Evolutionary conservation across 1,140 invertebrate species (phyloP).

Genomic region (Patella vulgata): DNA sequence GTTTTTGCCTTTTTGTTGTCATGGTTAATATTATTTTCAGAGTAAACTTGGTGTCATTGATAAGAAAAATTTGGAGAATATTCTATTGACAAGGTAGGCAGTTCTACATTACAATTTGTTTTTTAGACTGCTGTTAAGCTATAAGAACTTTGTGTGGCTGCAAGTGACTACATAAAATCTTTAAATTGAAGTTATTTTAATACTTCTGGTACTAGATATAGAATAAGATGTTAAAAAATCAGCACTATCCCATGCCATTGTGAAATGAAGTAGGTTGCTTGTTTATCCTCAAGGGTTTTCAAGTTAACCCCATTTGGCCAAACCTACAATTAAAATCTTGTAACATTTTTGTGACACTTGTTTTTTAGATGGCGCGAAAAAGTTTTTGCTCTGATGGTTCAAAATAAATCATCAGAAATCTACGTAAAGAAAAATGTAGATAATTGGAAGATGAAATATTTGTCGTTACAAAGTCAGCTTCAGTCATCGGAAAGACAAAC

Average conservation of each 20-base stretch:
- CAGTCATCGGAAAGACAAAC: conserved; percentile 36
- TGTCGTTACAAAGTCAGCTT: conserved; percentile 31
- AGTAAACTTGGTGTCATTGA: conserved; percentile 18
- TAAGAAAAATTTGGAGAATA: conserved; percentile 34
- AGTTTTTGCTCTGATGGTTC: conserved; percentile 55
- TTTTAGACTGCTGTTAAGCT: neutral
- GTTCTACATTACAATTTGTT: neutral
- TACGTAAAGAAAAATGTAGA: conserved; percentile 41
- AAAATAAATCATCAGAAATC: conserved; percentile 52
- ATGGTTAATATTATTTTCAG: no score
- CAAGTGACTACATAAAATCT: neutral
- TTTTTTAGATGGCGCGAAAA: conserved; percentile 54
- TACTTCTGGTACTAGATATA: neutral
- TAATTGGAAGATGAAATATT: conserved; percentile 49
- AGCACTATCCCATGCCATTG: no score
- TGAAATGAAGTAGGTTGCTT: no score
- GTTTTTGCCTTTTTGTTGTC: no score
- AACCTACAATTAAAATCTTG: no score
- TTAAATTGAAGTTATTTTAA: neutral
- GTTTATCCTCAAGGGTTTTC: no score
- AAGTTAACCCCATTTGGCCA: no score
- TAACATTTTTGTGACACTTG: no score
- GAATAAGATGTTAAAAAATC: no score
- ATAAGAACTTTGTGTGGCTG: neutral
- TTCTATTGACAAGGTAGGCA: conserved; percentile 38